Evolutionary conservation across 2,113 vertebrate species (phyloP), one percentile per base, ranked within the genome.

Genomic region (Channa argus): DNA sequence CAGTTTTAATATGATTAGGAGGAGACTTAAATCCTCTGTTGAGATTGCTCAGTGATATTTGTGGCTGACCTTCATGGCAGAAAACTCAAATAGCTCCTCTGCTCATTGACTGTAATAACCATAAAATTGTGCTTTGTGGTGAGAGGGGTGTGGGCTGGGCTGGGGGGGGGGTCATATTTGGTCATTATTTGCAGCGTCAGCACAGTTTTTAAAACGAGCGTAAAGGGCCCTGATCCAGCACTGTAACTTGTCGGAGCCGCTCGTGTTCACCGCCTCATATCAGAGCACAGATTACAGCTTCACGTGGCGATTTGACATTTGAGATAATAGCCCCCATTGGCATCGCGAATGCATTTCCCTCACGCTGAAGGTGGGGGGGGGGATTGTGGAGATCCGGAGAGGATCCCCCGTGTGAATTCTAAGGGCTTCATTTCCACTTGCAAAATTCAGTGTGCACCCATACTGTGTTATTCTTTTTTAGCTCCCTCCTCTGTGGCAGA

Each of bases 101-200:
- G 34, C 61, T 73, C 80, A 62, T 56, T 75, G 80, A 70, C 63
- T 55, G 41, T 78, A 79, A 74, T 61, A 61, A 39, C 63, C 14
- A 67, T 83, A 62, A 86, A 82, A 82, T 55, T 70, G 51, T 12
- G 62, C 77, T 82, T 79, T 86, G 82, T 38, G 74, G 77, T 68
- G 61, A 73, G 46, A 1, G 24, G 24, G 24, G 24, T 24, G 24
- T 1, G 24, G 24, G 24, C n/a, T n/a, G n/a, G n/a, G n/a, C n/a
- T n/a, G n/a, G n/a, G 1, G 24, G 24, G 24, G 24, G 68, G 83
- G 74, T 83, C 76, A 52, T 68, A 67, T 73, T 49, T 24, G 74
- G 71, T 66, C 81, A 46, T 71, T 63, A 33, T 58, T 39, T 74
- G 87, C 83, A 39, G 55, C 3, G 3, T 87, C 70, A 86, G 84